Evolutionary conservation across 2,888 invertebrate genomes (phyloP), one percentile per base, ranked within the genome.

Genomic region (Iphiclides podalirius): DNA sequence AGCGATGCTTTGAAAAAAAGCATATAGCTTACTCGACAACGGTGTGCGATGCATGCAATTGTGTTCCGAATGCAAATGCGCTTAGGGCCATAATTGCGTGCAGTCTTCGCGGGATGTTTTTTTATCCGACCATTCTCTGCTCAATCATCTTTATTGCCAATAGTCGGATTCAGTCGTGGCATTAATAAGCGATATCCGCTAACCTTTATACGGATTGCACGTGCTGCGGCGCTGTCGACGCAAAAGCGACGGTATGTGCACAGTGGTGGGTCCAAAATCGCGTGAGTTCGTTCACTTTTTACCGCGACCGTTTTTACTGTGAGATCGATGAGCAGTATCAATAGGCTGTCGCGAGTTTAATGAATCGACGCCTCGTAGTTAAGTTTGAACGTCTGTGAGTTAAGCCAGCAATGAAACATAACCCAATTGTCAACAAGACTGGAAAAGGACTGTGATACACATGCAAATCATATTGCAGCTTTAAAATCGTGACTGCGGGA

Each of bases 171-270:
- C 79, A 75, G 70, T 70, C 73, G 69, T 75, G 72, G 74, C 77
- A 83, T 83, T 83, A 83, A 83, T 83, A 82, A 82, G 75, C 71
- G 64, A 85, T 86, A 86, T 86, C 85, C 85, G 78, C 61, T 79
- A 74, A 74, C 78, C 75, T 81, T 80, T 76, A 65, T 72, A 73
- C 73, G 67, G 65, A 74, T 70, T 77, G 72, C 76, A 80, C 79
- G 80, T 82, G 82, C 78, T 61, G 38, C 51, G 39, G 20, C 26
- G 36, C 17, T 13, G 9, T 12, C 54, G 56, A n/a, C 1, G 31
- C 44, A 4, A 72, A 61, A 58, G 23, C 54, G 11, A 45, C 66
- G 43, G 15, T 72, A 8, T 7, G 28, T 47, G 36, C 14, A 34
- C 0, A 1, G 13, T 20, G 20, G n/a, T n/a, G n/a, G 28, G 47